Evolutionary conservation across 2,797 vertebrate species (phyloP).

Genomic region (Microtus californicus): DNA sequence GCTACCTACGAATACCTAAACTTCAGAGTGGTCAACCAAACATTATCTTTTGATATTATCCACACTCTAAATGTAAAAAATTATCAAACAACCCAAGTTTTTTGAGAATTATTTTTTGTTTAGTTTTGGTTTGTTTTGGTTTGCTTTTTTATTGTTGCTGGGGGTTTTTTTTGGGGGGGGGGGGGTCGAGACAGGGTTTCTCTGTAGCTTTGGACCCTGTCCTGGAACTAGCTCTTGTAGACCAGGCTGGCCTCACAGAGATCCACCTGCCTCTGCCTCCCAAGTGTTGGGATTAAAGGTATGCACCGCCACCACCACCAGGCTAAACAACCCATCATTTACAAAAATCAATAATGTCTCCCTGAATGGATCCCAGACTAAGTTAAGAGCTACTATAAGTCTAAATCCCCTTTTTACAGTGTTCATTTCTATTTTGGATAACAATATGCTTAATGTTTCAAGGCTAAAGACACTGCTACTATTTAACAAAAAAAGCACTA

Average conservation of each 20-base stretch:
- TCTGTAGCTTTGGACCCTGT: no score
- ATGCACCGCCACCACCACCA: no score
- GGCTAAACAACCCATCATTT: neutral
- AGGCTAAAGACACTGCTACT: slow-evolving; percentile 9
- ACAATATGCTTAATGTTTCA: neutral
- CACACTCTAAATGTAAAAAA: neutral
- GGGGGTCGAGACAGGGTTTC: no score
- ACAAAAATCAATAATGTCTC: slow-evolving; percentile 30
- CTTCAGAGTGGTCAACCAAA: neutral
- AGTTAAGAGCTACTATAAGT: neutral
- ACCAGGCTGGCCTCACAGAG: no score
- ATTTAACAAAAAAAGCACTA: slow-evolving; percentile 39
- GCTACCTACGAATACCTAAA: slow-evolving; percentile 41
- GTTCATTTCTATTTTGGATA: slow-evolving; percentile 20
- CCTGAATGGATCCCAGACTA: neutral
- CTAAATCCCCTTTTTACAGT: neutral
- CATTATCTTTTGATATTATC: neutral
- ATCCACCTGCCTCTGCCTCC: no score
- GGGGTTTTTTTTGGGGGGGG: no score
- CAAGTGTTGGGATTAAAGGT: no score
- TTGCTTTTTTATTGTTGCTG: no score
- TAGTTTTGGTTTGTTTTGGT: no score
- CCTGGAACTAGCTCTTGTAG: no score
- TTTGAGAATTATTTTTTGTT: no score
- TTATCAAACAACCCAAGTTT: neutral